Evolutionary conservation across 2,113 vertebrate species (phyloP), one percentile per base, ranked within the genome.

Genomic region (Nothocercus nigrocapillus): DNA sequence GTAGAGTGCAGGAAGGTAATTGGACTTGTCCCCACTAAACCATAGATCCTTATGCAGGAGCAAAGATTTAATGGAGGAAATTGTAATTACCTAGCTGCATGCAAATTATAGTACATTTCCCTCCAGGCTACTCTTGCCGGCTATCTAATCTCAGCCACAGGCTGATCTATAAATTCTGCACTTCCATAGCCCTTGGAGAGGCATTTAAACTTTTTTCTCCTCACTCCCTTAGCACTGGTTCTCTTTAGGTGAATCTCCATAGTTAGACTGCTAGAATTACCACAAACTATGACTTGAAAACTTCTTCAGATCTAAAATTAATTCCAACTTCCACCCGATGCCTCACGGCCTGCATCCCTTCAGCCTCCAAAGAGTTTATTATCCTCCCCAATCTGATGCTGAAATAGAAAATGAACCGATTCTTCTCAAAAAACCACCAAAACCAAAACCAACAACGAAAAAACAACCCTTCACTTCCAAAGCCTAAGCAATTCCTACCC

Each of bases 61-160:
- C 9, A 7, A 82, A 95, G 95, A 85, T 92, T 91, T 91, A 96
- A 84, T 81, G 77, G 82, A 90, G 34, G 75, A 69, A 70, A 20
- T n/a, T 82, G 89, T 95, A 93, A 96, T 95, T 97, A 95, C 91
- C 91, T 85, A 67, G 75, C 85, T 80, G 79, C 75, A 94, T 95
- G 94, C 91, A 95, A 95, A 97, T 95, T 67, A 81, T 16, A 72
- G 62, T 44, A 72, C 72, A 62, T 86, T 94, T 95, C 7, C 47
- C 90, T 54, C 62, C 70, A 86, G 88, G 83, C 88, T 83, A n/a
- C 80, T 58, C 34, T 53, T 58, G 38, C 88, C 92, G 92, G 82
- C 90, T 92, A 92, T 90, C 88, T 93, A 81, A 96, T 88, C 88
- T 88, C 66, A 95, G 77, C 90, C 80, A 72, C 86, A 59, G 92